Conservation (phyloP, 2,888 invertebrate genomes). For the Myopa testacea region DNA sequence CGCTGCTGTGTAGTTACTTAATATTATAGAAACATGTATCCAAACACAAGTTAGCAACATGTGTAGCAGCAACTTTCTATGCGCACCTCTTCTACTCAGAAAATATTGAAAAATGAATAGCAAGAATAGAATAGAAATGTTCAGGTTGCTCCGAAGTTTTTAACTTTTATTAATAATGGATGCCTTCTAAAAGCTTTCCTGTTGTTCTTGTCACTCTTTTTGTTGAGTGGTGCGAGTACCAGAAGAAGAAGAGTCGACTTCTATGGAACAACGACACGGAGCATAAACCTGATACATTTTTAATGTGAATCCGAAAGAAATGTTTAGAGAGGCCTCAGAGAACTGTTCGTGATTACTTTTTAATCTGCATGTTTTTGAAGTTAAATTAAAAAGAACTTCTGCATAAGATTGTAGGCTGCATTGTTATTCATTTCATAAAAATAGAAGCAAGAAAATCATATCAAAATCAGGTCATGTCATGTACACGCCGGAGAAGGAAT, state of each 20-base stretch:
- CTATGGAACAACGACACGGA: background rate
- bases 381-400: constrained; percentile 21
- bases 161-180: constrained; percentile 62
- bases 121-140: background rate
- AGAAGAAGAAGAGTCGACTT: background rate
- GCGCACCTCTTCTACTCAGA: no score
- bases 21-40: no score
- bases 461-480: no score
- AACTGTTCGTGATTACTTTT: background rate
- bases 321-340: background rate
- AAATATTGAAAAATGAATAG: no score
- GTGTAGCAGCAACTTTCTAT: no score
- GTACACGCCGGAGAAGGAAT: no score
- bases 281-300: constrained; percentile 12
- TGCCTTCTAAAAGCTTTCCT: constrained; percentile 59
- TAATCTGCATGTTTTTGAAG: background rate
- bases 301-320: constrained; percentile 10
- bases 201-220: constrained; percentile 45
- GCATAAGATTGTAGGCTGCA: background rate
- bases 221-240: background rate
- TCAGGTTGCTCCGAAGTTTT: constrained; percentile 49
- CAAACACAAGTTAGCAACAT: no score
- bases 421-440: background rate
- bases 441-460: background rate
- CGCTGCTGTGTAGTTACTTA: no score